These are phyloP conservation scores for Epizoanthus stellaris DNA, from an alignment of 92 coral and sea anemone genomes.

Conservation along the genomic window DNA sequence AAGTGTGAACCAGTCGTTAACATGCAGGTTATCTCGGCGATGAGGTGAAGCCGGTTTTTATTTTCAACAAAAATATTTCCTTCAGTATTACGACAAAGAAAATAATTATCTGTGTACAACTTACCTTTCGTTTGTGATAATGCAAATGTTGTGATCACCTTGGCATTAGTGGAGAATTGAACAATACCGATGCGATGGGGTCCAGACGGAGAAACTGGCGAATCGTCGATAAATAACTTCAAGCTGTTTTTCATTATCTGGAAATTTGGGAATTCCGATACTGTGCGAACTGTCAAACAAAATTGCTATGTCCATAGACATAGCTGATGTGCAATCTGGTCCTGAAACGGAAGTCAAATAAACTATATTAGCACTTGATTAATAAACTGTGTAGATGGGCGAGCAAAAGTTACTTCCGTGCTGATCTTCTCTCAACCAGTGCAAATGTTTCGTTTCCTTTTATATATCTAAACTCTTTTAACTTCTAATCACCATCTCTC, in stretches of 20 bases:
- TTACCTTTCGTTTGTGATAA: slow-evolving; percentile 33
- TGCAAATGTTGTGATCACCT: slow-evolving; percentile 20
- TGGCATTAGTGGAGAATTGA: slow-evolving; percentile 6
- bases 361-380: background rate
- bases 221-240: slow-evolving; percentile 29
- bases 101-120: too few species aligned
- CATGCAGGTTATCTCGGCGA: too few species aligned
- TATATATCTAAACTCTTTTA: too few species aligned
- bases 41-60: too few species aligned
- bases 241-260: slow-evolving; percentile 19
- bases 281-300: slow-evolving; percentile 38
- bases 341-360: background rate
- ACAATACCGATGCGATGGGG: slow-evolving; percentile 36
- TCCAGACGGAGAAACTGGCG: slow-evolving; percentile 12
- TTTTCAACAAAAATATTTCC: too few species aligned
- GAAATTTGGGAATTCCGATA: slow-evolving; percentile 24
- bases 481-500: too few species aligned
- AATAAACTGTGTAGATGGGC: too few species aligned
- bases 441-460: too few species aligned
- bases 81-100: too few species aligned
- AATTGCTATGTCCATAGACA: slow-evolving; percentile 25
- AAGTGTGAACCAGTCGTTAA: too few species aligned
- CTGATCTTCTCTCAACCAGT: too few species aligned
- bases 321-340: slow-evolving; percentile 18
- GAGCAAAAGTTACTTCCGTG: too few species aligned